phyloP scores from a whole-genome alignment of 2,888 invertebrate species.

The Brachypalpus laphriformis region DNA sequence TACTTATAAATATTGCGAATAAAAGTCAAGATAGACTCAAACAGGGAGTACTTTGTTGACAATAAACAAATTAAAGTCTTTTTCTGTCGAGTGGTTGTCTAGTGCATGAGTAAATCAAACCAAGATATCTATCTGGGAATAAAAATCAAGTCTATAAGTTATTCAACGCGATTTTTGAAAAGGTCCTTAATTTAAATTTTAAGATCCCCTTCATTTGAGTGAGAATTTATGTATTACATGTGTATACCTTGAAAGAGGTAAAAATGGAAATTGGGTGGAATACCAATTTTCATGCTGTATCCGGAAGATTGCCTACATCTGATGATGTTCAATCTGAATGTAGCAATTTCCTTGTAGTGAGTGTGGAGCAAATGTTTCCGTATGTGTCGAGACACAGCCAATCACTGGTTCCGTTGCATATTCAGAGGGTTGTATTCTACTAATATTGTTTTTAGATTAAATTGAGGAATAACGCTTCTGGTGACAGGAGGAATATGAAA shows the following conservation, averaged over 20 bases:
- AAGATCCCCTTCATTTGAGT: no score
- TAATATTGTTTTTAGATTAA: background rate
- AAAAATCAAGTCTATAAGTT: no score
- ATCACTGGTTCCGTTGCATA: constrained; percentile 25
- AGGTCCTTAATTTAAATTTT: background rate
- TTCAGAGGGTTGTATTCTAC: background rate
- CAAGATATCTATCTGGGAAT: background rate
- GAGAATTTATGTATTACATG: background rate
- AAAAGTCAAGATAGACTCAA: constrained; percentile 22
- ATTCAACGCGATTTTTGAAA: background rate
- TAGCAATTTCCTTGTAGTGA: constrained; percentile 19
- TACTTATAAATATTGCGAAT: background rate
- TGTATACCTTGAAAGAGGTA: background rate
- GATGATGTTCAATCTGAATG: background rate
- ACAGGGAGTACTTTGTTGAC: background rate
- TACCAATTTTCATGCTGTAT: background rate
- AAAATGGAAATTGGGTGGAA: background rate
- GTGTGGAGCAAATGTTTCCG: constrained; percentile 11
- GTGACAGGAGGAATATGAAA: background rate
- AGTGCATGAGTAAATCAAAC: background rate
- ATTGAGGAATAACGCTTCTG: background rate
- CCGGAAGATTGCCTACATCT: background rate
- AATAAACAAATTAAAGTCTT: background rate
- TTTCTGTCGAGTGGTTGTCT: background rate
- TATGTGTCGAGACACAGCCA: background rate